These are phyloP conservation scores for Brachionus plicatilis DNA, from an alignment of 1,140 invertebrate genomes.

Conservation along the genomic window DNA sequence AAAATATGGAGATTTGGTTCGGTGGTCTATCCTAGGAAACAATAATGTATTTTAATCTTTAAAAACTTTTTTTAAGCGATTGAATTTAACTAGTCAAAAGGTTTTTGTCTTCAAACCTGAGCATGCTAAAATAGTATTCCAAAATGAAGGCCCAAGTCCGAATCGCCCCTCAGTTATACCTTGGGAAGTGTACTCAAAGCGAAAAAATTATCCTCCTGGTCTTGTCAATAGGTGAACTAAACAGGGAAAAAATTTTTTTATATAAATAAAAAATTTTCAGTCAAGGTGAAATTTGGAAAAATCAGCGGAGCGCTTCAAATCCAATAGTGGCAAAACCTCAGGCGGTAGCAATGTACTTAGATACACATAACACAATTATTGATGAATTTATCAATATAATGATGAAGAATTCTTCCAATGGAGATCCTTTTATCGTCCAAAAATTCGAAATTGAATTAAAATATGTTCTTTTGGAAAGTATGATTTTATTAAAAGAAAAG, in stretches of 20 bases:
- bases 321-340: conserved; percentile 36
- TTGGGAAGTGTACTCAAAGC: conserved; percentile 5
- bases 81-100: not conserved
- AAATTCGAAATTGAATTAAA: conserved; percentile 19
- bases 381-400: conserved; percentile 13
- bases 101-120: conserved; percentile 28
- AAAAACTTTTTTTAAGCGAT: not conserved
- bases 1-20: conserved; percentile 26
- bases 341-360: not conserved
- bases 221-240: not conserved
- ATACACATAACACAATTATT: conserved; percentile 31
- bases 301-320: not conserved
- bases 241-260: not conserved
- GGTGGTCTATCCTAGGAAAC: conserved; percentile 5
- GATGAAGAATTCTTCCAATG: not conserved
- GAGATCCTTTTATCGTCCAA: not conserved
- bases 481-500: not conserved
- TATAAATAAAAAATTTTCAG: not conserved
- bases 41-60: not conserved
- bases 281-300: conserved; percentile 33
- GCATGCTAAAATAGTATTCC: conserved; percentile 4
- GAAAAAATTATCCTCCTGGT: conserved; percentile 20
- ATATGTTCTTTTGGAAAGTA: conserved; percentile 4
- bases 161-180: not conserved
- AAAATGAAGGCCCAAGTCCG: conserved; percentile 23